Evolutionary conservation across 2,113 vertebrate species (phyloP).

Genomic region (Spilogale gracilis): DNA sequence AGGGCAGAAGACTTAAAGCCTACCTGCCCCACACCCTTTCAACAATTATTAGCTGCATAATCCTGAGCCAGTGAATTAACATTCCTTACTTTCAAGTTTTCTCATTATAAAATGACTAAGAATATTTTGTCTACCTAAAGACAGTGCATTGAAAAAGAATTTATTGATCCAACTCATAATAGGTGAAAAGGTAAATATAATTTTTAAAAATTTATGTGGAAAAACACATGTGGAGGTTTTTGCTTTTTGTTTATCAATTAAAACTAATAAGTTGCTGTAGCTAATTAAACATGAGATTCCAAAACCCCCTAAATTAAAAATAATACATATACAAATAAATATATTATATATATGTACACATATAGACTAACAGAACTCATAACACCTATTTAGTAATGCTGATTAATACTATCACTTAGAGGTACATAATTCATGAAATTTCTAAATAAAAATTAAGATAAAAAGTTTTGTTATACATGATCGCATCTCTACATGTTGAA

Average conservation of each 20-base stretch:
- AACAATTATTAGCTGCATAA: neutral
- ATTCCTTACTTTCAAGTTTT: neutral
- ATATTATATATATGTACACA: neutral
- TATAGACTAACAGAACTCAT: neutral
- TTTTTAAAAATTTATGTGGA: neutral
- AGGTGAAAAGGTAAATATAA: neutral
- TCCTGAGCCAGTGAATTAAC: neutral
- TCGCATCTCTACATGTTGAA: neutral
- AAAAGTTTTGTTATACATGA: conserved; percentile 16
- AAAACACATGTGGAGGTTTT: neutral
- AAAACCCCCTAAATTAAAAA: neutral
- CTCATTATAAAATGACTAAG: conserved; percentile 17
- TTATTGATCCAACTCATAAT: neutral
- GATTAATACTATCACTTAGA: neutral
- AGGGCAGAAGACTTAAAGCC: neutral
- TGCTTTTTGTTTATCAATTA: neutral
- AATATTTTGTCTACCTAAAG: conserved; percentile 2
- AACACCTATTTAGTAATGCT: neutral
- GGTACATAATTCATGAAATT: conserved; percentile 3
- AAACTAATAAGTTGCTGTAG: neutral
- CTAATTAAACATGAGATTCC: neutral
- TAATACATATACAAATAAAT: neutral
- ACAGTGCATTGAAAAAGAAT: neutral
- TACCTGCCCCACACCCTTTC: neutral
- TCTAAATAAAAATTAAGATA: conserved; percentile 50